Percentiles rank a stretch among this genome's conserved stretches.
These are phyloP conservation scores for Globodera ellingtonae DNA, from an alignment of 1,140 invertebrate genomes.

Conservation along the genomic window DNA sequence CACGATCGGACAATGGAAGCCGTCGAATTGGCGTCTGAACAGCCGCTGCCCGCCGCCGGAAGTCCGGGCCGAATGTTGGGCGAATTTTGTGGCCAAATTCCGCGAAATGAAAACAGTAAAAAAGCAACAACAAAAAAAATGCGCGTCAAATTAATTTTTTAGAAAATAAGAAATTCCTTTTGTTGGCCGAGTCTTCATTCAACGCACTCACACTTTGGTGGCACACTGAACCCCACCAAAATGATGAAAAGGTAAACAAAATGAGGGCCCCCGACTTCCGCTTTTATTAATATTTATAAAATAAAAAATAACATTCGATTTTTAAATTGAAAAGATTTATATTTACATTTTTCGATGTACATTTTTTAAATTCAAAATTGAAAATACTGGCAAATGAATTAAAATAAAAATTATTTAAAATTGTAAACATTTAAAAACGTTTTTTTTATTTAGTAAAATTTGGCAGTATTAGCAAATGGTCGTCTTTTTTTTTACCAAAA, in stretches of 20 bases:
- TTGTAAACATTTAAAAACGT: too few relatives aligned
- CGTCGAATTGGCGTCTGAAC: conserved; percentile 10
- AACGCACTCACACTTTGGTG: conserved; percentile 39
- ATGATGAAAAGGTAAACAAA: not conserved
- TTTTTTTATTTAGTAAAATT: too few relatives aligned
- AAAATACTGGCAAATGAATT: too few relatives aligned
- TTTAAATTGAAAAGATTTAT: too few relatives aligned
- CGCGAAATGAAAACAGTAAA: conserved; percentile 12
- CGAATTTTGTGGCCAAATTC: conserved; percentile 38
- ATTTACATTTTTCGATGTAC: too few relatives aligned
- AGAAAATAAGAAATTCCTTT: conserved; percentile 4
- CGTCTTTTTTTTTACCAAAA: too few relatives aligned
- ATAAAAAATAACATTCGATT: too few relatives aligned
- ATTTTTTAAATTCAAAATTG: too few relatives aligned
- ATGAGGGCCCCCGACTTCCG: too few relatives aligned
- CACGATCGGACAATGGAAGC: conserved; percentile 31
- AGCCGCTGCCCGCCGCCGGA: conserved; percentile 20
- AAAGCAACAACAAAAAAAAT: conserved; percentile 6
- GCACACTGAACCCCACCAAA: conserved; percentile 35
- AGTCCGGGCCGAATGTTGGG: conserved; percentile 33
- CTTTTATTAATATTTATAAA: too few relatives aligned
- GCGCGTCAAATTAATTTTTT: not conserved
- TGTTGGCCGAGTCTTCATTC: conserved; percentile 35
- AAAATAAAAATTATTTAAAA: too few relatives aligned
- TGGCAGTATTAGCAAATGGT: not conserved